phyloP scores from a whole-genome alignment of 2,113 vertebrate species.

The Actinemys pallida region DNA sequence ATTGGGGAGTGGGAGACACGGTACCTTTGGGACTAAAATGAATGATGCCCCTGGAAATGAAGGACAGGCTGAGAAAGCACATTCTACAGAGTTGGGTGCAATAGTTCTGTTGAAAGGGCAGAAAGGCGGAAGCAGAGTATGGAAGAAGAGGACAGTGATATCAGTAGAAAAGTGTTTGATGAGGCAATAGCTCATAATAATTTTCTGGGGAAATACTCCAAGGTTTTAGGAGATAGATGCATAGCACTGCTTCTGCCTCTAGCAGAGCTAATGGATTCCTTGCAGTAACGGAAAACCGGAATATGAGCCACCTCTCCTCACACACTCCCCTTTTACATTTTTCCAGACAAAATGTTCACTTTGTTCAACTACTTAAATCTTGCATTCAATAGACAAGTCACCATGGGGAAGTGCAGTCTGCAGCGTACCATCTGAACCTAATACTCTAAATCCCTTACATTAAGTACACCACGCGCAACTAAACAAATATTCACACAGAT shows the following conservation, averaged over 20 bases:
- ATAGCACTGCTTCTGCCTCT: neutral
- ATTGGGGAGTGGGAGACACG: neutral
- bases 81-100: neutral
- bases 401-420: constrained; percentile 39
- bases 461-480: constrained; percentile 62
- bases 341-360: constrained; percentile 51
- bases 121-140: fast-evolving
- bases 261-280: neutral
- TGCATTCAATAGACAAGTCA: constrained; percentile 32
- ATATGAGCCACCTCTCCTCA: constrained; percentile 13
- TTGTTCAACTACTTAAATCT: constrained; percentile 55
- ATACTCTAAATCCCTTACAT: constrained; percentile 66
- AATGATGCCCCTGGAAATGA: neutral
- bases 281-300: neutral
- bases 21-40: neutral
- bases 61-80: neutral
- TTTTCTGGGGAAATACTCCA: neutral
- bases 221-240: neutral
- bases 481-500: constrained; percentile 71
- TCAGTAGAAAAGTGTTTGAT: neutral
- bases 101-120: neutral
- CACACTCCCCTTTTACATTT: constrained; percentile 13
- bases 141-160: neutral
- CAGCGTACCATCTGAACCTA: constrained; percentile 34
- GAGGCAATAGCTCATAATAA: neutral